Percentiles rank a stretch among this genome's conserved stretches.
phyloP scores from a whole-genome alignment of 1,140 invertebrate species.

The Drosophila ironensis region DNA sequence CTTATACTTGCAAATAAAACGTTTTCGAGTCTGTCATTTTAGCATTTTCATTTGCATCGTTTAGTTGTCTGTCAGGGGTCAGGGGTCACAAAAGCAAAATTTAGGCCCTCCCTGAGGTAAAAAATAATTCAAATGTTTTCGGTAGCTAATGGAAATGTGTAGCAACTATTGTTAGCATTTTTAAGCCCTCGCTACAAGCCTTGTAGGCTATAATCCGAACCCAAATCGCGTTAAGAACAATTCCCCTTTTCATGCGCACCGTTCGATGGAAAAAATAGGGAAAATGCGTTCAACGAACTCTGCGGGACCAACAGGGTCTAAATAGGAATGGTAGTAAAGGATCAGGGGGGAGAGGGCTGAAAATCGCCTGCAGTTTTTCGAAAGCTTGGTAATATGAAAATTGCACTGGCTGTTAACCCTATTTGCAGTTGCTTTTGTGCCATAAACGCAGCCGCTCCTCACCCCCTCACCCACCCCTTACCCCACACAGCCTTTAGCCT shows the following conservation, averaged over 20 bases:
- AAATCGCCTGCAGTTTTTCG: constrained; percentile 47
- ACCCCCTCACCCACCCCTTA: neutral
- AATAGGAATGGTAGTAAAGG: neutral
- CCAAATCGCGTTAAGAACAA: constrained; percentile 6
- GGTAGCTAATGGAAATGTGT: too few relatives aligned
- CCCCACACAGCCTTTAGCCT: neutral
- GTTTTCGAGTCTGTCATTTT: constrained; percentile 74
- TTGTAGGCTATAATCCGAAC: constrained; percentile 7
- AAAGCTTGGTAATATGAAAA: constrained; percentile 75
- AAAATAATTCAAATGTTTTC: too few relatives aligned
- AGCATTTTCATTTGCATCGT: constrained; percentile 52
- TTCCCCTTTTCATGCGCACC: neutral
- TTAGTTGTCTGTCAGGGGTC: neutral
- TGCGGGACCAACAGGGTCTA: constrained; percentile 10
- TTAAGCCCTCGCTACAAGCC: neutral
- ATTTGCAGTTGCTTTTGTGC: constrained; percentile 75
- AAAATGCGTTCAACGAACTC: constrained; percentile 47
- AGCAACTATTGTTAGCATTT: neutral
- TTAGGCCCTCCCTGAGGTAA: too few relatives aligned
- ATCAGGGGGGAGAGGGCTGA: neutral
- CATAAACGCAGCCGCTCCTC: constrained; percentile 44
- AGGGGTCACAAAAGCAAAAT: too few relatives aligned
- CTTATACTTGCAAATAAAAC: constrained; percentile 56
- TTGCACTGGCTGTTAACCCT: constrained; percentile 78
- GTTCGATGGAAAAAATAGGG: neutral